A percentile compares a stretch with the other conserved stretches of the same genome.
These are phyloP conservation scores for Leptura quadrifasciata DNA, from an alignment of 2,888 invertebrate species.

Conservation along the genomic window DNA sequence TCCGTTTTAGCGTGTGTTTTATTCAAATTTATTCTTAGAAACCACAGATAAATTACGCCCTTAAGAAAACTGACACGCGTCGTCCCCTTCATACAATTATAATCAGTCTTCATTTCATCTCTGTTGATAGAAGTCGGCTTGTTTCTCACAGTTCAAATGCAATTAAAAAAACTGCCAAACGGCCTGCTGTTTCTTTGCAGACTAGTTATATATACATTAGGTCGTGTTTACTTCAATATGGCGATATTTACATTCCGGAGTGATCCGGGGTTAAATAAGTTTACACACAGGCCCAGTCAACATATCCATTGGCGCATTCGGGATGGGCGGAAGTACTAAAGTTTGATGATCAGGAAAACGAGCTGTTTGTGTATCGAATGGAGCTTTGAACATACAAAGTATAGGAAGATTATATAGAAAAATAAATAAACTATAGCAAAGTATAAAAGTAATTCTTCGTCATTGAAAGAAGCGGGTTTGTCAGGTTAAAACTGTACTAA, in stretches of 20 bases:
- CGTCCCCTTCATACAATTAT: conserved; percentile 42
- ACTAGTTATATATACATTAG: conserved; percentile 26
- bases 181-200: conserved; percentile 21
- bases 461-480: no score
- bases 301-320: conserved; percentile 5
- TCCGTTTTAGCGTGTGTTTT: neutral
- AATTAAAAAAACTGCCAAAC: conserved; percentile 38
- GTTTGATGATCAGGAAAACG: conserved; percentile 12
- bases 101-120: conserved; percentile 46
- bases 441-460: no score
- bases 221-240: conserved; percentile 29
- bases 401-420: neutral
- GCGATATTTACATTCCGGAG: conserved; percentile 29
- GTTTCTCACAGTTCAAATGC: conserved; percentile 17
- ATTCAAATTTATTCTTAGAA: neutral
- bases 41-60: neutral
- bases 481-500: no score
- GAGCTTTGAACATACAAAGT: neutral
- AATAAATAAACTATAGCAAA: no score
- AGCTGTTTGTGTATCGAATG: neutral
- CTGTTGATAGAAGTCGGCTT: neutral
- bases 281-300: conserved; percentile 19
- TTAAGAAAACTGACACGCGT: neutral
- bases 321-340: neutral
- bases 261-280: conserved; percentile 24